A percentile compares a stretch with the other conserved stretches of the same genome.
Evolutionary conservation across 1,140 invertebrate species (phyloP).

Genomic region (Hylyphantes graminicola): DNA sequence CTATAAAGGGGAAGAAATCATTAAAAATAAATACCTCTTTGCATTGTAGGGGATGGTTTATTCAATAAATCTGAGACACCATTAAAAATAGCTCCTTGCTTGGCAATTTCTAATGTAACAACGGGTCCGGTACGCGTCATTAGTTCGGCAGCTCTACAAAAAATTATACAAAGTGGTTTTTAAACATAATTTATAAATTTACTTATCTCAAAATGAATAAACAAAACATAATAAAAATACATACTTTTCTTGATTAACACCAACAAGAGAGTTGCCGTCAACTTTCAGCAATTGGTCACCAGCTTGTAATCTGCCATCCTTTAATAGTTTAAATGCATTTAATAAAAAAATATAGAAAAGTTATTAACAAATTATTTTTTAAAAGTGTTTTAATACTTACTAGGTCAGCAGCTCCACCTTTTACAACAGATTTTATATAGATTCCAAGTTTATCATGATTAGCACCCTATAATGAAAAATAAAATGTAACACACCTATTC

Average conservation of each 20-base stretch:
- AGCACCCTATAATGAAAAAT: conserved; percentile 75
- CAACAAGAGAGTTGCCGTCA: conserved; percentile 95
- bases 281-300: conserved; percentile 98
- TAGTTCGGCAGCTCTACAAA: conserved; percentile 89
- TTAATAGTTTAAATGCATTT: neutral
- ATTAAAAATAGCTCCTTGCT: conserved; percentile 96
- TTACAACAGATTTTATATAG: conserved; percentile 97
- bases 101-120: conserved; percentile 95
- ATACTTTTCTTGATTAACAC: conserved; percentile 94
- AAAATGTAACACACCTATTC: neutral
- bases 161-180: neutral
- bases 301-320: conserved; percentile 91
- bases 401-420: conserved; percentile 93
- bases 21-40: conserved; percentile 75
- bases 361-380: neutral
- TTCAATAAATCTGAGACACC: conserved; percentile 85
- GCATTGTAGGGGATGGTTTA: conserved; percentile 81
- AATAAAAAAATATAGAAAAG: neutral
- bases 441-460: conserved; percentile 93
- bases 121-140: conserved; percentile 92
- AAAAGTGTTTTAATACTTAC: conserved; percentile 71
- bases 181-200: no score
- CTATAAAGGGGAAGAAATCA: neutral
- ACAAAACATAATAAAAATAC: conserved; percentile 49
- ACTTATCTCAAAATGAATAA: neutral